Evolutionary conservation across 2,888 invertebrate species (phyloP), one percentile per base, ranked within the genome.

Genomic region (Seladonia tumulorum): DNA sequence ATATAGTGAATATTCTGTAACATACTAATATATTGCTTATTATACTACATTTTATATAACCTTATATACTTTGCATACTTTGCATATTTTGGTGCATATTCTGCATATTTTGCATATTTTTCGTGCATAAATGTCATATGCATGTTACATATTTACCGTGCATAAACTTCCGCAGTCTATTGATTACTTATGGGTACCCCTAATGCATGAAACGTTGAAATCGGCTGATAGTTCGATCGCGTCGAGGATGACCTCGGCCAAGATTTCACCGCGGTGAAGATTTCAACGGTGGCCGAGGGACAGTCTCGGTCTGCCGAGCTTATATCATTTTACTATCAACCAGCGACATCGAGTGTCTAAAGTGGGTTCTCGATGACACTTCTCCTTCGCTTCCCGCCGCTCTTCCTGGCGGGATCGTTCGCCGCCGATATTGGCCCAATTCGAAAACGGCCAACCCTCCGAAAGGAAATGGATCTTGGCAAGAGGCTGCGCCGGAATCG

Each of bases 391-490:
- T 84, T 73, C 85, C 57, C 66, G 39, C 85, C 25, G 25, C 80
- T 66, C 79, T 60, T 42, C 81, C 74, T 60, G 25, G 66, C 53
- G 74, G 73, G 83, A 85, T 85, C 73, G 85, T 71, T 66, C 39
- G 77, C 57, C 76, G 70, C 70, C 88, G 88, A 90, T 90, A 91
- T 91, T 91, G 91, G 90, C 82, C 85, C 88, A 90, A 91, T 90
- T 91, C 91, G 89, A 83, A 83, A 91, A 87, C 80, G 91, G 80
- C 79, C 83, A 83, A 86, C 81, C 83, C 85, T 82, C 77, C 75
- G 75, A 76, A 88, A 89, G 88, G 87, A 90, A 90, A 91, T 91
- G 90, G 90, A 91, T 91, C 91, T 89, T 90, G 91, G 89, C 91
- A 89, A 89, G 90, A 85, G 89, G 86, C 81, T 83, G 85, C 84